Evolutionary conservation across 2,797 vertebrate species (phyloP), one percentile per base, ranked within the genome.

Genomic region (Channallabes apus): DNA sequence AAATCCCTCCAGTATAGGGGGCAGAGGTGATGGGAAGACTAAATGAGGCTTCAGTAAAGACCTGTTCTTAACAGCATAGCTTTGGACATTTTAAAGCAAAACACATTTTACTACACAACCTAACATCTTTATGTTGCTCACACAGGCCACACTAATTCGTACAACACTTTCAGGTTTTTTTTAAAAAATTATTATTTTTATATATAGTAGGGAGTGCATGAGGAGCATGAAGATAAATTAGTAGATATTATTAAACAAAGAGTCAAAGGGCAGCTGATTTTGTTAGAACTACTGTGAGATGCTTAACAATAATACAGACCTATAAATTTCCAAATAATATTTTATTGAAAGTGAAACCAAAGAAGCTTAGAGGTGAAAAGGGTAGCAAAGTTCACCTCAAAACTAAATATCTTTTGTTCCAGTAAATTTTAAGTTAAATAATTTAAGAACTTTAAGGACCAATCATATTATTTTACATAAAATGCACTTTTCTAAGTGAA

Each of bases 1-100:
- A 89, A 86, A 87, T 82, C 78, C 77, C 84, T 80, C 73, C 69
- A 38, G 62, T 62, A 71, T 54, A 76, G 62, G 84, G 86, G 67
- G 82, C 72, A 87, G 65, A 82, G 88, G 82, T 84, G 79, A 86
- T 29, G 27, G 54, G 11, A 32, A 54, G 27, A 68, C 51, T 51
- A 54, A 46, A 68, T 7, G 69, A 84, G 58, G 67, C 80, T 72
- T 54, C 72, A 80, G 38, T 54, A 17, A 7, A n/a, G n/a, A 38
- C 5, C 14, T 38, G 22, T 35, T 54, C 32, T 41, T n/a, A 64
- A 22, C 46, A 64, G 58, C 17, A 73, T 58, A 15, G 46, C n/a
- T 54, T 76, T 8, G 8, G 61, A 38, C 22, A 72, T 72, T 82
- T 38, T n/a, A 56, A 56, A 6, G 64, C 2, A 6, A 5, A 54